Evolutionary conservation across 2,888 invertebrate genomes (phyloP), one percentile per base, ranked within the genome.

Genomic region (Trichacis sp.): DNA sequence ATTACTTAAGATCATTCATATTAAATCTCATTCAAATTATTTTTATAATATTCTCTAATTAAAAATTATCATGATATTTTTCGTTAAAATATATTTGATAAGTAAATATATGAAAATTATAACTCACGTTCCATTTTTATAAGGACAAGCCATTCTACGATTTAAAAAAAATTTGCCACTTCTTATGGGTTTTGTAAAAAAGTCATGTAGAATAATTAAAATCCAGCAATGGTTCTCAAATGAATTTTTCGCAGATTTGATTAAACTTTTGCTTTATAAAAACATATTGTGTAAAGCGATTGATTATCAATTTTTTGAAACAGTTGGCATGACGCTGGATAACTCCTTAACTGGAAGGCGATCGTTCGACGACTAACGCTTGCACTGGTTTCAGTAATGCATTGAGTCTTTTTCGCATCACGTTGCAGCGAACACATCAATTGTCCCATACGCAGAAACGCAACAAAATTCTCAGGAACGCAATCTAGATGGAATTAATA

Each of bases 81-180:
- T n/a, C n/a, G n/a, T n/a, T n/a, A n/a, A n/a, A n/a, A n/a, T n/a
- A 29, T 1, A 5, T 24, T 8, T n/a, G n/a, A 33, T 11, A 14
- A 4, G 14, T 40, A 40, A 40, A 33, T 33, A n/a, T 24, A 42
- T 40, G 9, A n/a, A 19, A 8, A 29, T 43, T 6, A 15, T 8
- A n/a, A 72, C 73, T 62, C 62, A 73, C 73, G 46, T 57, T 53
- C 71, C 68, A 49, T 71, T 71, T 57, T 56, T 62, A 11, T 71
- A 1, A 11, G 73, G 67, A 50, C 71, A 71, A 30, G 67, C 67
- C 71, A 69, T 71, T 29, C 15, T 70, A 8, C 36, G 33, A 15
- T 48, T 47, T 38, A 5, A 15, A 30, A 19, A 3, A 15, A 43
- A 15, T 29, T 52, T 43, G 42, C 57, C 20, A 57, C 57, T 53